Conservation (phyloP, 1,140 invertebrate genomes). For the Drosophila sulfurigaster region DNA sequence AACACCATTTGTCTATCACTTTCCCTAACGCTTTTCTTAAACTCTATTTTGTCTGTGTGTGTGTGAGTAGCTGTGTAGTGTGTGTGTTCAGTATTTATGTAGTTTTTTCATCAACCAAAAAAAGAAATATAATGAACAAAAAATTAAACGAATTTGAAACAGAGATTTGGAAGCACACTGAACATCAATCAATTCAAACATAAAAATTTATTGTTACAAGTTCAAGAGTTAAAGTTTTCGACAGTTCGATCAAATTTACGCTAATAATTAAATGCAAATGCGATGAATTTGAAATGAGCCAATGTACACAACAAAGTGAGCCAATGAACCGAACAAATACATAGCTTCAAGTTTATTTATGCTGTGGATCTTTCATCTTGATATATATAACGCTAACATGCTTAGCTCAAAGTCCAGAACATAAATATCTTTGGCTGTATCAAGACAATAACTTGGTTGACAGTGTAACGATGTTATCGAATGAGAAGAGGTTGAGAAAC, state of each 20-base stretch:
- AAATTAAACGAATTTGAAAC: constrained; percentile 65
- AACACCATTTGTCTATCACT: background rate
- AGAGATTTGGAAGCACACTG: constrained; percentile 74
- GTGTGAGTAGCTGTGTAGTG: constrained; percentile 39
- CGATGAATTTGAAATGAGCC: constrained; percentile 42
- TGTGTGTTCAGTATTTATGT: constrained; percentile 20
- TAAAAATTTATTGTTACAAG: constrained; percentile 48
- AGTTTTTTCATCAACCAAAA: constrained; percentile 38
- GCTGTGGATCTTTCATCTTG: background rate
- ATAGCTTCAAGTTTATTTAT: constrained; percentile 24
- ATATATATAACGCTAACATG: background rate
- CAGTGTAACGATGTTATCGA: background rate
- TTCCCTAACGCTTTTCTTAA: background rate
- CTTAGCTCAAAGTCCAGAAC: background rate
- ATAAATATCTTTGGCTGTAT: background rate
- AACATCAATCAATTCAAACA: constrained; percentile 75
- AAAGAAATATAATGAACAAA: constrained; percentile 38
- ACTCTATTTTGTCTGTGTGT: constrained; percentile 25
- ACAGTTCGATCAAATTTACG: constrained; percentile 34
- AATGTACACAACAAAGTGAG: constrained; percentile 61
- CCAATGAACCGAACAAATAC: constrained; percentile 25
- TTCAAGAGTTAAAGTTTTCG: constrained; percentile 33
- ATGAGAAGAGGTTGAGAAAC: constrained; percentile 2
- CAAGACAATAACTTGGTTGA: constrained; percentile 5
- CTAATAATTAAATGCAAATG: constrained; percentile 52